Evolutionary conservation across 2,888 invertebrate species (phyloP).

Genomic region (Drosophila rubida): DNA sequence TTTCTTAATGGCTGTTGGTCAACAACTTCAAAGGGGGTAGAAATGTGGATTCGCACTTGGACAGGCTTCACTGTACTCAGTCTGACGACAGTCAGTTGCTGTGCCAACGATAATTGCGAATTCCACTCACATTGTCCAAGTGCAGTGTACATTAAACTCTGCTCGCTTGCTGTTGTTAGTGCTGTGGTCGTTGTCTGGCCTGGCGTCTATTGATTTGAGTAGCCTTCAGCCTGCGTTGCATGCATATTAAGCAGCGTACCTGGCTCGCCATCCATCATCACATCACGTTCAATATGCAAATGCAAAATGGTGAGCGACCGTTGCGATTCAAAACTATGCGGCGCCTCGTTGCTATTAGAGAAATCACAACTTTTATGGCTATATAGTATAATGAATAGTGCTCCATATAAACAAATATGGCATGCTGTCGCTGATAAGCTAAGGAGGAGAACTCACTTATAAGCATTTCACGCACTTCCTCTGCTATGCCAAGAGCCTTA

Average conservation of each 20-base stretch:
- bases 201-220: slow-evolving; percentile 73
- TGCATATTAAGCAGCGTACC: slow-evolving; percentile 61
- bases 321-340: slow-evolving; percentile 62
- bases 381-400: neutral
- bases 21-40: slow-evolving; percentile 30
- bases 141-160: slow-evolving; percentile 62
- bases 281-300: slow-evolving; percentile 61
- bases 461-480: slow-evolving; percentile 51
- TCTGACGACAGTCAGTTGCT: slow-evolving; percentile 35
- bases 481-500: slow-evolving; percentile 45
- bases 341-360: slow-evolving; percentile 43
- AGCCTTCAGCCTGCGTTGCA: slow-evolving; percentile 73
- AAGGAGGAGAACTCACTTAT: slow-evolving; percentile 3
- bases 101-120: slow-evolving; percentile 49
- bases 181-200: slow-evolving; percentile 21
- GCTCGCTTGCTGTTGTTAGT: slow-evolving; percentile 16
- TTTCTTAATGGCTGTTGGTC: slow-evolving; percentile 6
- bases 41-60: slow-evolving; percentile 1
- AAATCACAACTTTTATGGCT: slow-evolving; percentile 26
- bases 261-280: slow-evolving; percentile 32
- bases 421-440: slow-evolving; percentile 14
- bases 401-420: neutral
- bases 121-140: slow-evolving; percentile 63
- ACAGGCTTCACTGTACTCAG: slow-evolving; percentile 10
- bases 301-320: slow-evolving; percentile 52